Evolutionary conservation across 2,113 vertebrate genomes (phyloP).

Genomic region (Lathamus discolor): DNA sequence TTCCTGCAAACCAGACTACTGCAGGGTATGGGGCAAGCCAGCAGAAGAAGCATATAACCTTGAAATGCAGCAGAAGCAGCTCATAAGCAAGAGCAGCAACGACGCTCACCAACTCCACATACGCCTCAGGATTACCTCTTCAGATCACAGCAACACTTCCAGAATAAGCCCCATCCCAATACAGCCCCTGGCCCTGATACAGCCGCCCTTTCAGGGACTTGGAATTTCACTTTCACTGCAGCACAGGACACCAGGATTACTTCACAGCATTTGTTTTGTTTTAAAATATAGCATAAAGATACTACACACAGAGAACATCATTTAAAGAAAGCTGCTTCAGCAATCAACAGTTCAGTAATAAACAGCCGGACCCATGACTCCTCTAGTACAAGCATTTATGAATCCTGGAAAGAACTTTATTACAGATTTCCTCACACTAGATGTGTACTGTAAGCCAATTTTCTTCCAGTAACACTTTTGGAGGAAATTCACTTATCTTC

Average conservation of each 20-base stretch:
- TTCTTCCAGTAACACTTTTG: background rate
- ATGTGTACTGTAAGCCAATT: background rate
- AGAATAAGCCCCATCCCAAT: background rate
- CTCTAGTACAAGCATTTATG: background rate
- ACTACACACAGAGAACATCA: background rate
- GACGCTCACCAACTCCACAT: accelerated
- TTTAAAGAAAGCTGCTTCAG: background rate
- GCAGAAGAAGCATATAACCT: background rate
- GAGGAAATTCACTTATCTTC: background rate
- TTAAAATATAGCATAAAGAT: background rate
- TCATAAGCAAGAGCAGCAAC: background rate
- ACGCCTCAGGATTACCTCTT: background rate
- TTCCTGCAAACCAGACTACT: background rate
- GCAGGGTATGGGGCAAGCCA: background rate
- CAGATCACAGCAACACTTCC: background rate
- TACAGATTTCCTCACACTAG: background rate
- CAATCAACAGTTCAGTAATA: background rate
- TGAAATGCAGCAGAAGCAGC: background rate
- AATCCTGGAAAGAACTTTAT: background rate
- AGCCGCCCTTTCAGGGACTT: too few relatives aligned
- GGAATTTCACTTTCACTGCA: background rate
- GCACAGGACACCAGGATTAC: background rate
- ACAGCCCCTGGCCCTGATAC: background rate
- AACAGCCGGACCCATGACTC: background rate
- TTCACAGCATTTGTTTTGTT: background rate